phyloP scores from a whole-genome alignment of 37 sponge, comb jelly and placozoan genomes.

The Cladorhizidae sp. region DNA sequence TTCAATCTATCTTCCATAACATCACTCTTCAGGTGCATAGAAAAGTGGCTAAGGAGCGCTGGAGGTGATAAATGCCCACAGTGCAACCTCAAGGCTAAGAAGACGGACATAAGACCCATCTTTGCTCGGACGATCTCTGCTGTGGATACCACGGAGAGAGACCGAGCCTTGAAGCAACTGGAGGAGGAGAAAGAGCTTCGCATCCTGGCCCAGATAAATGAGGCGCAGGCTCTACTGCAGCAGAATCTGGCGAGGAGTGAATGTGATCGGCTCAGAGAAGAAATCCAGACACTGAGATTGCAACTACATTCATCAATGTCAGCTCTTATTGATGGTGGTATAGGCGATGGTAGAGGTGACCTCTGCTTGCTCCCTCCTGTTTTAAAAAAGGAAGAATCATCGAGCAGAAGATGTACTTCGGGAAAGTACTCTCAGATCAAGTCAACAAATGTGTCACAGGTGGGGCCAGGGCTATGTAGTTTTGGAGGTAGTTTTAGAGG shows the following conservation, averaged over 20 bases:
- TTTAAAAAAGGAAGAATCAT: no score
- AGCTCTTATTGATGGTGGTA: not conserved
- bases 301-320: slow-evolving; percentile 12
- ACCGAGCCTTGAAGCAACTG: slow-evolving; percentile 78
- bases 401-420: no score
- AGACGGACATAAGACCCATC: slow-evolving; percentile 75
- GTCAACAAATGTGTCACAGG: no score
- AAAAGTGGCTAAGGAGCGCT: slow-evolving; percentile 71
- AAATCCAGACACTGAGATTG: slow-evolving; percentile 39
- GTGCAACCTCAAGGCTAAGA: slow-evolving; percentile 82
- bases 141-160: slow-evolving; percentile 88
- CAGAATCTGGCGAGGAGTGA: slow-evolving; percentile 73
- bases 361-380: no score
- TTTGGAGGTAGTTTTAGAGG: no score
- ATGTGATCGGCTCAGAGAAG: slow-evolving; percentile 72
- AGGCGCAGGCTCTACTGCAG: slow-evolving; percentile 79
- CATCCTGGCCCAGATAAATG: slow-evolving; percentile 62
- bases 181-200: slow-evolving; percentile 62
- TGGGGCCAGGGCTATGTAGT: not conserved
- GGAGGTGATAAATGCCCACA: slow-evolving; percentile 82
- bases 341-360: not conserved
- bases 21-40: slow-evolving; percentile 68
- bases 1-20: no score
- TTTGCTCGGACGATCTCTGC: slow-evolving; percentile 78
- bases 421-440: no score